Base-by-base conservation (phyloP, 1,140 invertebrate genomes). In the Vanessa atalanta region DNA sequence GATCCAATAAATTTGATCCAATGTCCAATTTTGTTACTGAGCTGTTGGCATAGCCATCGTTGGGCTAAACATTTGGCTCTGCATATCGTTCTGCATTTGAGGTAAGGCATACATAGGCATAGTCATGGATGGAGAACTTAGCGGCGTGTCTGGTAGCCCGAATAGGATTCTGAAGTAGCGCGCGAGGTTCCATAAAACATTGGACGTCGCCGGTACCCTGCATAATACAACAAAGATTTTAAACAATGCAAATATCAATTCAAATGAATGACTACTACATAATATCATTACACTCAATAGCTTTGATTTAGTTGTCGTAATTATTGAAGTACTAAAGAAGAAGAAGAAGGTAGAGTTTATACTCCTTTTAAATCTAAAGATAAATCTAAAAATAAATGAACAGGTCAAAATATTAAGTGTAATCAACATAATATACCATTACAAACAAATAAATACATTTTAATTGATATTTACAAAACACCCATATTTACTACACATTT, bases 121-220 rank as follows among this genome's bases (percentile, higher is more conserved):
- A 47, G 83, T 75, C 88, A 92, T 92, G 43, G 90, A 85, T 65
- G 83, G 83, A 37, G 82, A 81, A 72, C 76, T 89, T 84, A 91
- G 72, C 81, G 88, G 86, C 81, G 89, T 75, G 70, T 83, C 81
- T 79, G 87, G 88, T 80, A 90, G 73, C 78, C 89, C 89, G 82
- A 92, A 91, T 84, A 93, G 84, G 87, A 86, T 75, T 89, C 88
- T 92, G 90, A 93, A 89, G 91, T 90, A 89, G 88, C 88, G 86
- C 89, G 91, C 88, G 91, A 92, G 82, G 85, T 87, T 90, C 90
- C 89, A 90, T 90, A 93, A 79, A 83, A 92, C 83, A 92, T 92
- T 91, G 90, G 90, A 84, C 88, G 90, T 85, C 90, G 85, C 88
- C 88, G 89, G 87, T 84, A 90, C 78, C 91, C 91, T 93, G 89